Evolutionary conservation across 2,888 invertebrate species (phyloP), one percentile per base, ranked within the genome.

Genomic region (Spilosoma lubricipeda): DNA sequence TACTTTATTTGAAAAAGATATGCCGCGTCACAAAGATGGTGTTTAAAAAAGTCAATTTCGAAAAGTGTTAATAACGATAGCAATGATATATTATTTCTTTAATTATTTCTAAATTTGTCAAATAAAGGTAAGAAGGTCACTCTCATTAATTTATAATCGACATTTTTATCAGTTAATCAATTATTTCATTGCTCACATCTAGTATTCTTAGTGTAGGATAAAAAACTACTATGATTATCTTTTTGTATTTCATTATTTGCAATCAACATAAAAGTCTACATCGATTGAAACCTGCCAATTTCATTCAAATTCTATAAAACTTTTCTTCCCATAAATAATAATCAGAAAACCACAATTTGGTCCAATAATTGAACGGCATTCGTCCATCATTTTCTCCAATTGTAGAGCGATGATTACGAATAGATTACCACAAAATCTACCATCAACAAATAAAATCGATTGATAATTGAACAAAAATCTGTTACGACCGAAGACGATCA

Each of bases 391-490:
- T 74, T 71, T 71, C 67, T 67, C n/a, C 67, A 64, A 71, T 45
- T 48, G 39, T 33, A n/a, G 9, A 71, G 42, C 74, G 59, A 81
- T 76, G 80, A 86, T 84, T 80, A 72, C 72, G 78, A 81, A 85
- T 76, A 82, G 76, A 81, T 86, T 79, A 80, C 71, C 71, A 74
- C 73, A 77, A 71, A 63, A 73, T 67, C 67, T 76, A 67, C 70
- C 81, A 84, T 80, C 80, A 83, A 86, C 84, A 87, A 84, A 85
- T 80, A 84, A 88, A 86, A 90, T 87, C 88, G 85, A 86, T 85
- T 82, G 88, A 90, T 91, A 90, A 91, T 92, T 90, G 90, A 88
- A 89, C 87, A 83, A 82, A 89, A 91, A 91, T 91, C 90, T 86
- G 88, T 87, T 84, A 88, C 90, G 87, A 89, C 85, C 77, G 81